Base-by-base conservation (phyloP, 1,140 invertebrate species). In the Battus philenor region DNA sequence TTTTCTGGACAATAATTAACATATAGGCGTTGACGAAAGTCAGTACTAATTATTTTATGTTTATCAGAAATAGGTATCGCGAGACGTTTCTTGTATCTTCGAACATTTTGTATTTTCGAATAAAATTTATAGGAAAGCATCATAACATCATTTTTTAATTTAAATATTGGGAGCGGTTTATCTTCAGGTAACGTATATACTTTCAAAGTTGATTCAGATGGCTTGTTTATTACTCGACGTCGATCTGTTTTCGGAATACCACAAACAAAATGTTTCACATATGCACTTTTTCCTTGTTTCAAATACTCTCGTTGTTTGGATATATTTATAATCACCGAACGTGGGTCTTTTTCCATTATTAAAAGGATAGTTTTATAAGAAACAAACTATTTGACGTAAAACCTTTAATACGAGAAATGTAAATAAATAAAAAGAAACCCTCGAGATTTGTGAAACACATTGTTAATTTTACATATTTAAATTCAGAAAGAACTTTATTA, bases 111-210 rank as follows among this genome's bases (percentile, higher is more conserved):
- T 41, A 44, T 50, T 39, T 73, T 78, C n/a, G 32, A 31, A 61
- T 66, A 84, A n/a, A 59, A 30, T 22, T 61, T 73, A 33, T 67
- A 74, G 18, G 69, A 80, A 51, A 20, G 78, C 31, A 33, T 72
- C 38, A 36, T 63, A 59, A 30, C 55, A 47, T 34, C 53, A 54
- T 41, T 41, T 47, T 64, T 62, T 13, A 71, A 49, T 31, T 50
- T 55, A 12, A 45, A 48, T 43, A 61, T 43, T 8, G 52, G 22
- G 30, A 75, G 44, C 16, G 51, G 54, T 44, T 61, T 52, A 16
- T 50, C 46, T 8, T 30, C 10, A 6, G 58, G 54, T 30, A 67
- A 43, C 17, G 13, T 41, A 46, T 45, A 64, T 36, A 47, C 63
- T 15, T 47, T 54, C 9, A 44, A 41, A 5, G 44, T 26, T 18